Evolutionary conservation across 2,888 invertebrate species (phyloP).

Genomic region (Antitype chi): DNA sequence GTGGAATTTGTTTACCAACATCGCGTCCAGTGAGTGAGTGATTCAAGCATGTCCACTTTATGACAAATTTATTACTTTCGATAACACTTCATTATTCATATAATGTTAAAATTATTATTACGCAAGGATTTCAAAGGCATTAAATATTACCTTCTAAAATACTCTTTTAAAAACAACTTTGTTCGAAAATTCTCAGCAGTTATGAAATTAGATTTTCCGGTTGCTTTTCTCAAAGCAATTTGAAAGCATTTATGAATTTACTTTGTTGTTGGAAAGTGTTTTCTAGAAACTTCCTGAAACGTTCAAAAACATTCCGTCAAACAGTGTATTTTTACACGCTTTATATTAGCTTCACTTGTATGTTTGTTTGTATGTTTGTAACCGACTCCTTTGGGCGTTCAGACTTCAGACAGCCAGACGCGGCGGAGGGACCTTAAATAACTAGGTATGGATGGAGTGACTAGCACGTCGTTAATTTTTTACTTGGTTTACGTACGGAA

Average conservation of each 20-base stretch:
- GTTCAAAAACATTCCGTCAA: background rate
- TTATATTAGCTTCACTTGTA: no score
- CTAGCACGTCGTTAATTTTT: background rate
- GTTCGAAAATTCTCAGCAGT: background rate
- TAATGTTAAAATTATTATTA: slow-evolving; percentile 12
- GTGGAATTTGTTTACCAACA: no score
- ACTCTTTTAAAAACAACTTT: background rate
- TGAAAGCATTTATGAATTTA: background rate
- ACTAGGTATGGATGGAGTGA: background rate
- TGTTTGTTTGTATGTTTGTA: no score
- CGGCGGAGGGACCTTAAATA: no score
- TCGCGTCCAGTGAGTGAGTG: background rate
- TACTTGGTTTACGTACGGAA: background rate
- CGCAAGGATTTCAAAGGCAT: slow-evolving; percentile 14
- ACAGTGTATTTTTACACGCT: no score
- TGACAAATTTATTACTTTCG: slow-evolving; percentile 29
- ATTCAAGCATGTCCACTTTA: slow-evolving; percentile 23
- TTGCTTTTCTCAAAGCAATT: background rate
- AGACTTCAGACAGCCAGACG: no score
- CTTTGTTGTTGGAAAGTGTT: background rate
- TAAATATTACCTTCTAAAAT: background rate
- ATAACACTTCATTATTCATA: slow-evolving; percentile 11
- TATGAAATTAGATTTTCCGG: background rate
- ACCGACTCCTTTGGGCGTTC: no score
- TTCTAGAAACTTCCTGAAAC: background rate